Evolutionary conservation across 1,140 invertebrate genomes (phyloP).

Genomic region (Cherax quadricarinatus): DNA sequence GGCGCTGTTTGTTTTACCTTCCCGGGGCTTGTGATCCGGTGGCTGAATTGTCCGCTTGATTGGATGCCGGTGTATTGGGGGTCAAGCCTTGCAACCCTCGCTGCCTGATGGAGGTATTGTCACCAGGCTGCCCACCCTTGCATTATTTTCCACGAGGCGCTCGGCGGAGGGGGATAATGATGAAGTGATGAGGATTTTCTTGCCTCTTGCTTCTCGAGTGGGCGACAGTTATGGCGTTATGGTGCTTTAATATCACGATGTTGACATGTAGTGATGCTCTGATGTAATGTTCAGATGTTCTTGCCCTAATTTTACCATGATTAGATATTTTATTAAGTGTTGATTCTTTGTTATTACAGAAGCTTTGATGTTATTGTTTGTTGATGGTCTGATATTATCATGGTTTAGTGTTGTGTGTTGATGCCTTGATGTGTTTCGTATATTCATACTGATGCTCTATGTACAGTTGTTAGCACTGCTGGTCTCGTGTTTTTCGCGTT

Average conservation of each 20-base stretch:
- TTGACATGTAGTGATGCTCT: background rate
- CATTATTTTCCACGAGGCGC: background rate
- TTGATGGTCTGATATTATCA: no score
- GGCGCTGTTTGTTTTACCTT: background rate
- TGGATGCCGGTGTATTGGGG: background rate
- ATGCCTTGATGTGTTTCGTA: no score
- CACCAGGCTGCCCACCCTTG: background rate
- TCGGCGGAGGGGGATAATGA: background rate
- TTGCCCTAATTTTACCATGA: no score
- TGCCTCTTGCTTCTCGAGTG: background rate
- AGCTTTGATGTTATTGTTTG: background rate
- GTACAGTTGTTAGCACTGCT: no score
- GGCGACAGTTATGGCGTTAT: background rate
- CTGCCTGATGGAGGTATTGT: background rate
- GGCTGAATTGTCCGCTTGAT: background rate
- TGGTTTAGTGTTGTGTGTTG: no score
- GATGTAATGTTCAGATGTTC: background rate
- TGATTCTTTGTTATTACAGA: background rate
- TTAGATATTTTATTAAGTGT: no score
- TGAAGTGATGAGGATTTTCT: background rate
- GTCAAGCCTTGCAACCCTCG: background rate
- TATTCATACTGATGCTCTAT: no score
- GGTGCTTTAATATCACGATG: background rate
- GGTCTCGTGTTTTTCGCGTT: no score
- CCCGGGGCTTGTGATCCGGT: background rate